phyloP scores from a whole-genome alignment of 2,888 invertebrate species.

The Drosophila paranaensis region DNA sequence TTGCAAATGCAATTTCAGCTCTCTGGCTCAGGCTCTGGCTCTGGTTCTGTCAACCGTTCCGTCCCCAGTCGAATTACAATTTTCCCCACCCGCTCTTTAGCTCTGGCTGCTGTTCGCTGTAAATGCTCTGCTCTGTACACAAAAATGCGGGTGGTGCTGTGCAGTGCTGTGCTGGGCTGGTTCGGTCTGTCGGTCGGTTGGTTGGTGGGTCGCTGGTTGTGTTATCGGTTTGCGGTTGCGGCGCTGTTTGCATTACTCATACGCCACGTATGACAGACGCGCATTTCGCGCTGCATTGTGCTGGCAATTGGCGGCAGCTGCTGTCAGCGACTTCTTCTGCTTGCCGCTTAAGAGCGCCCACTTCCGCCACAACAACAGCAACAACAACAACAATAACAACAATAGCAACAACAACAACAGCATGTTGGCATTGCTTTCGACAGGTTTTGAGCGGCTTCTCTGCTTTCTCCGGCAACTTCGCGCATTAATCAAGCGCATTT shows the following conservation, averaged over 20 bases:
- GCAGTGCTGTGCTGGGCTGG: too few species aligned
- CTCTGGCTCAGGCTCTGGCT: not conserved
- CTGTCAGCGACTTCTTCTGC: constrained; percentile 33
- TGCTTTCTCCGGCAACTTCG: not conserved
- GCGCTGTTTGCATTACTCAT: constrained; percentile 54
- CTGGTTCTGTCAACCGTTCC: constrained; percentile 41
- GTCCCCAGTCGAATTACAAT: constrained; percentile 19
- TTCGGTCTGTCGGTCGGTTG: not conserved
- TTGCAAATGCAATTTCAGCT: constrained; percentile 58
- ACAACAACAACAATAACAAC: not conserved
- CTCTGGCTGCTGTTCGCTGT: not conserved
- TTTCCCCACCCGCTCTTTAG: not conserved
- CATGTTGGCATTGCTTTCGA: constrained; percentile 46
- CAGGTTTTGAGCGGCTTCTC: constrained; percentile 23
- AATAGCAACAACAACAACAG: constrained; percentile 1
- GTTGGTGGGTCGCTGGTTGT: not conserved
- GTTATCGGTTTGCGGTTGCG: constrained; percentile 35
- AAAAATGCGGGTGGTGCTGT: constrained; percentile 15
- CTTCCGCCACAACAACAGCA: constrained; percentile 33
- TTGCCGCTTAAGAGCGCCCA: constrained; percentile 33
- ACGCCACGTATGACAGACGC: constrained; percentile 55
- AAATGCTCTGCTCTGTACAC: not conserved
- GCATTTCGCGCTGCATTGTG: constrained; percentile 52
- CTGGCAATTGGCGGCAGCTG: constrained; percentile 46
- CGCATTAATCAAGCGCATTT: constrained; percentile 62